These are phyloP conservation scores for Heliconius sara DNA, from an alignment of 2,888 invertebrate species.

Conservation along the genomic window DNA sequence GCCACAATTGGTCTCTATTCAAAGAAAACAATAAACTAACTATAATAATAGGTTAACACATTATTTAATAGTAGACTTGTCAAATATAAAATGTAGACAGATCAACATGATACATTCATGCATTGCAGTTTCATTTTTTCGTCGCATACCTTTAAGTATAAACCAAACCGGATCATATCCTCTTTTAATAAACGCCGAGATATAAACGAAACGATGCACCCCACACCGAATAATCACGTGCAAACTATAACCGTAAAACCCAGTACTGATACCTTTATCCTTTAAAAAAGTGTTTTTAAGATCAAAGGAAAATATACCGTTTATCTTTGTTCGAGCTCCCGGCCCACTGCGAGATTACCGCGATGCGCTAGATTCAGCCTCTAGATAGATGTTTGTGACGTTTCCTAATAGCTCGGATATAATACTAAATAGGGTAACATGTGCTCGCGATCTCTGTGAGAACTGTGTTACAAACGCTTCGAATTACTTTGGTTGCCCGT, in stretches of 20 bases:
- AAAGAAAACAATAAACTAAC: neutral
- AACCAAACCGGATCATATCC: neutral
- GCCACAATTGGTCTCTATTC: too few species aligned
- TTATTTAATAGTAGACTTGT: neutral
- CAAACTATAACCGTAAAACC: constrained; percentile 34
- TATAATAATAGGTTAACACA: neutral
- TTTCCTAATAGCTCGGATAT: constrained; percentile 39
- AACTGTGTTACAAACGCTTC: constrained; percentile 23
- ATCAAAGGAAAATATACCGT: constrained; percentile 33
- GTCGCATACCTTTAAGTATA: neutral
- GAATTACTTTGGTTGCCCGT: neutral
- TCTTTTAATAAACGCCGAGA: constrained; percentile 15
- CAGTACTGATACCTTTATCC: constrained; percentile 40
- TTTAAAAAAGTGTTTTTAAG: constrained; percentile 24
- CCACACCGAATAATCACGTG: constrained; percentile 25
- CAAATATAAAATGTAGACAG: neutral
- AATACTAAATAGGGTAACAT: constrained; percentile 38
- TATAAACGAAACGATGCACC: constrained; percentile 30
- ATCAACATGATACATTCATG: neutral
- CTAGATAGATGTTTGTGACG: constrained; percentile 42
- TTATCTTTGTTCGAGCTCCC: constrained; percentile 40
- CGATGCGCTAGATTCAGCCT: constrained; percentile 37
- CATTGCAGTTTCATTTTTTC: neutral
- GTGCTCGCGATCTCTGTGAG: constrained; percentile 25
- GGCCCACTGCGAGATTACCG: constrained; percentile 31